Evolutionary conservation across 2,113 vertebrate genomes (phyloP).

Genomic region (Campylomormyrus tamandua): DNA sequence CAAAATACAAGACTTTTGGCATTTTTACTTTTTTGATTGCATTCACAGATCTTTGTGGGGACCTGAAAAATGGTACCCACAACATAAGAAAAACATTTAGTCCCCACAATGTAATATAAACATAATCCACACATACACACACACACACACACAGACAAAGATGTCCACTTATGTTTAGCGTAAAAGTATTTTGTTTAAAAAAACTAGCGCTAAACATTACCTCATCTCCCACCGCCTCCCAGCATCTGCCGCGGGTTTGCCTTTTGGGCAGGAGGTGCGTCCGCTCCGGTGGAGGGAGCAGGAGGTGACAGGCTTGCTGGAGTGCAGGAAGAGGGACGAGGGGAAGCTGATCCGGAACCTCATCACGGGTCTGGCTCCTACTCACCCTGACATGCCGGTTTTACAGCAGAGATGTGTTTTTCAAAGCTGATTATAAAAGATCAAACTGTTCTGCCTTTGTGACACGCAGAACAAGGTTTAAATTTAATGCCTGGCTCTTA

Average conservation of each 20-base stretch:
- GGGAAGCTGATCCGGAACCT: slow-evolving; percentile 63
- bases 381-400: too few species aligned
- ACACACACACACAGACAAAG: background rate
- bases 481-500: background rate
- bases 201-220: background rate
- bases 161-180: background rate
- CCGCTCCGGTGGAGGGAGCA: slow-evolving; percentile 3
- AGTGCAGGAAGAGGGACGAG: slow-evolving; percentile 62
- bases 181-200: too few species aligned
- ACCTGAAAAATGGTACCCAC: background rate
- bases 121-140: background rate
- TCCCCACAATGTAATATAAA: background rate
- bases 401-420: background rate
- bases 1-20: background rate
- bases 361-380: slow-evolving; percentile 56
- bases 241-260: slow-evolving; percentile 25
- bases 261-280: slow-evolving; percentile 23
- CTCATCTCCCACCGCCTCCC: background rate
- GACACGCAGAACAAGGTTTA: background rate
- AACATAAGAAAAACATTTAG: background rate
- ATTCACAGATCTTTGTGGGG: background rate
- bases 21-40: background rate
- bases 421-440: background rate
- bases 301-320: slow-evolving; percentile 53
- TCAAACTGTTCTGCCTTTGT: background rate